phyloP scores from a whole-genome alignment of 2,113 vertebrate genomes.

The pig (Sus scrofa) region T2T-Sscrofa CM000812.6:82873501-82874000 shows the following conservation, averaged over 20 bases:
- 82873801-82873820: neutral
- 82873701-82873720: neutral
- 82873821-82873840: neutral
- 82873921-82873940: neutral
- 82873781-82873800: neutral
- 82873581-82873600: neutral
- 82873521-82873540: slow-evolving; percentile 33
- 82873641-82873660: neutral
- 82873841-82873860: neutral
- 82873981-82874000: neutral
- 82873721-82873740: neutral
- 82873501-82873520: neutral
- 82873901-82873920: neutral
- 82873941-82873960: neutral
- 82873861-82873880: neutral
- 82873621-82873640: neutral
- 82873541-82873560: neutral
- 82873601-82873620: neutral
- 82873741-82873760: neutral
- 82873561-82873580: neutral
- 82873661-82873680: neutral
- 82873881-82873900: neutral
- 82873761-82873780: neutral
- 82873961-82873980: neutral
- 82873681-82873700: neutral